These are phyloP conservation scores for Helicoverpa zea DNA, from an alignment of 1,140 invertebrate genomes.

Conservation along the genomic window DNA sequence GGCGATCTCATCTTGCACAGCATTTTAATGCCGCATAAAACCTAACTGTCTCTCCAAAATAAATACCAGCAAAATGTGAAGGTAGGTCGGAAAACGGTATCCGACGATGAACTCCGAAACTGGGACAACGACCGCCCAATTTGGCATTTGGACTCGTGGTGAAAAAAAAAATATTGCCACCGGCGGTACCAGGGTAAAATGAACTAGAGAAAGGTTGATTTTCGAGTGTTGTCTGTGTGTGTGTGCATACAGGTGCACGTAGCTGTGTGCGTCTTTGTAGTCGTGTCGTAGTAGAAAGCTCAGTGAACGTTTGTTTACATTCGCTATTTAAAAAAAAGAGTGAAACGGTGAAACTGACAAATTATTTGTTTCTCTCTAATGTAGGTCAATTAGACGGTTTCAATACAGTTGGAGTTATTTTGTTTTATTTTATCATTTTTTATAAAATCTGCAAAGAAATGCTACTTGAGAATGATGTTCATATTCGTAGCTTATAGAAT, in stretches of 20 bases:
- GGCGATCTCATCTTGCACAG: slow-evolving; percentile 67
- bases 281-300: slow-evolving; percentile 52
- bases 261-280: slow-evolving; percentile 39
- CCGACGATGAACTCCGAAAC: slow-evolving; percentile 71
- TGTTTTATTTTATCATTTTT: no score
- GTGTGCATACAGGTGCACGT: slow-evolving; percentile 1
- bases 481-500: no score
- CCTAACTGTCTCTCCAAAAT: slow-evolving; percentile 79
- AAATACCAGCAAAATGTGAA: slow-evolving; percentile 76
- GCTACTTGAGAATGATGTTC: no score
- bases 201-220: slow-evolving; percentile 54
- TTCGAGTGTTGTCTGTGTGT: slow-evolving; percentile 33
- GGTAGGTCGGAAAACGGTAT: slow-evolving; percentile 83
- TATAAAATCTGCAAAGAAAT: no score
- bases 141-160: slow-evolving; percentile 66
- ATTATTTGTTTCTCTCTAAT: slow-evolving; percentile 50
- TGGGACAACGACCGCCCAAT: slow-evolving; percentile 77
- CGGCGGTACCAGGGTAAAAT: slow-evolving; percentile 51
- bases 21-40: slow-evolving; percentile 72
- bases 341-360: slow-evolving; percentile 52
- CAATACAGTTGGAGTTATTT: not conserved
- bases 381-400: slow-evolving; percentile 35
- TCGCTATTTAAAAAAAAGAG: slow-evolving; percentile 48
- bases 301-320: slow-evolving; percentile 53
- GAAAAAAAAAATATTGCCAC: slow-evolving; percentile 65